A percentile compares a stretch with the other conserved stretches of the same genome.
phyloP scores from a whole-genome alignment of 2,113 vertebrate species.

The Jaculus jaculus region DNA sequence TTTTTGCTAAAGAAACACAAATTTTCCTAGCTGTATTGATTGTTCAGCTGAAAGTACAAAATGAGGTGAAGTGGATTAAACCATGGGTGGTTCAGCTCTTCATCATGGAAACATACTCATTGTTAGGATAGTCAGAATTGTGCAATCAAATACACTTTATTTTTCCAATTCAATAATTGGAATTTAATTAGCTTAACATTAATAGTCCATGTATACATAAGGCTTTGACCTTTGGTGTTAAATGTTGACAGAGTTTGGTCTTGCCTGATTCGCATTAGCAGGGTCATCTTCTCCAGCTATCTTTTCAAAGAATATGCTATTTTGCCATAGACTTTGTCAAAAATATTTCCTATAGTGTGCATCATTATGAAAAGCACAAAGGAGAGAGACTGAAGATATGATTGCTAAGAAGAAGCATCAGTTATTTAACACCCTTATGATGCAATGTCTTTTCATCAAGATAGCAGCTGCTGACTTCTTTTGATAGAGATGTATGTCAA shows the following conservation, averaged over 20 bases:
- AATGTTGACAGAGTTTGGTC: slow-evolving; percentile 8
- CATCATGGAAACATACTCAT: no score
- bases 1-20: no score
- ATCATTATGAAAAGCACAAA: background rate
- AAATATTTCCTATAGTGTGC: background rate
- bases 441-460: background rate
- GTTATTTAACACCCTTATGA: background rate
- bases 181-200: background rate
- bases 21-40: no score
- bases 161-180: slow-evolving; percentile 13
- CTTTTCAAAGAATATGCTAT: background rate
- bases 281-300: background rate
- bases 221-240: slow-evolving; percentile 37
- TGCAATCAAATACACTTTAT: background rate
- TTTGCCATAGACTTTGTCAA: background rate
- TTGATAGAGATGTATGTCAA: background rate
- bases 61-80: no score
- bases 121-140: no score
- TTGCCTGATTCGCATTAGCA: background rate
- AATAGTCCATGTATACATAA: background rate
- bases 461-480: background rate
- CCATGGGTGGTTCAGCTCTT: no score
- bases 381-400: background rate
- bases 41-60: no score
- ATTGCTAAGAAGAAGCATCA: background rate